These are phyloP conservation scores for Orientallactaga bullata DNA, from an alignment of 2,113 vertebrate species.

Conservation along the genomic window DNA sequence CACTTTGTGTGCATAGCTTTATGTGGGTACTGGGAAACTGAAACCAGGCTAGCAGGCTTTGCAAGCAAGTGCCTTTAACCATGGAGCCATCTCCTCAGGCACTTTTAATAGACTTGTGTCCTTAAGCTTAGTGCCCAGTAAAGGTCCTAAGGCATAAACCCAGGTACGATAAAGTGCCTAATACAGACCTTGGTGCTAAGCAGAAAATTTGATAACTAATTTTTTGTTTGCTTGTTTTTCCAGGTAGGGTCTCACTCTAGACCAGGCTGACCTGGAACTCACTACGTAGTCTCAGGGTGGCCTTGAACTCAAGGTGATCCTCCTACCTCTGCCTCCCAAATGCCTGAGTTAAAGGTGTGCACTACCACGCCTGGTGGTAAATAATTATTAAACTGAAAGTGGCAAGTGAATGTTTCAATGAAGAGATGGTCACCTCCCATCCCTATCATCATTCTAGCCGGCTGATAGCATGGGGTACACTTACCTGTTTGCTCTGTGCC, in stretches of 20 bases:
- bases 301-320: too few relatives aligned
- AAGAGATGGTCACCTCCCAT: background rate
- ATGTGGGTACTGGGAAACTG: too few relatives aligned
- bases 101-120: background rate
- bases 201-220: background rate
- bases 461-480: rapidly evolving
- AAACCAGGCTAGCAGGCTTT: too few relatives aligned
- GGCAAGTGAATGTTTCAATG: rapidly evolving
- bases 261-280: too few relatives aligned
- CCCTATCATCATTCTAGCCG: rapidly evolving
- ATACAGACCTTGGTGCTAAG: background rate
- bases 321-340: too few relatives aligned
- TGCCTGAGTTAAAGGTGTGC: too few relatives aligned
- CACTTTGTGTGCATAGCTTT: too few relatives aligned
- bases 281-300: too few relatives aligned
- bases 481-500: background rate
- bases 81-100: too few relatives aligned
- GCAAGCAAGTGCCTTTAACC: too few relatives aligned
- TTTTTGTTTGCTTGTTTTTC: too few relatives aligned
- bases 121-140: background rate
- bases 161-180: conserved; percentile 12
- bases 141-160: background rate
- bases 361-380: background rate
- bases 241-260: too few relatives aligned
- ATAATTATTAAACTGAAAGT: background rate